These are phyloP conservation scores for Notarius quadriscutis DNA, from an alignment of 2,113 vertebrate genomes.

Conservation along the genomic window DNA sequence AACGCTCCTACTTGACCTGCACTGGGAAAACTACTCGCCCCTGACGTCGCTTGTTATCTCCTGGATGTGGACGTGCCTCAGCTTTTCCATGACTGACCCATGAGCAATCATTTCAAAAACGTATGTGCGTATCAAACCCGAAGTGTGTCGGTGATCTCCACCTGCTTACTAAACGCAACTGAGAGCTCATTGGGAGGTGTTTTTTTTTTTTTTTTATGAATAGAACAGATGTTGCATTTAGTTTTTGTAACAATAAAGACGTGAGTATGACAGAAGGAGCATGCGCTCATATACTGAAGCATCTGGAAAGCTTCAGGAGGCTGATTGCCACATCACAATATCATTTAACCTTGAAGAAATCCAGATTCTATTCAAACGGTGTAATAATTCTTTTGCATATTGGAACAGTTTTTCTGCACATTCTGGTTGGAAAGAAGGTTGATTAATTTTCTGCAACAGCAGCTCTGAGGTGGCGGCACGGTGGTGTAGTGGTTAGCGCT, in stretches of 20 bases:
- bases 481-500: no score
- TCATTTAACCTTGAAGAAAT: no score
- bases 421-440: neutral
- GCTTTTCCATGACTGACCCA: neutral
- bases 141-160: neutral
- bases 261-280: neutral
- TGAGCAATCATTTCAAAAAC: neutral
- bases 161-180: neutral
- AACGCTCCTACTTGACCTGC: neutral
- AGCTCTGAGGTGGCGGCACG: neutral
- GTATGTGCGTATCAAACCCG: neutral
- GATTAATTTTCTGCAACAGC: neutral
- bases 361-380: no score
- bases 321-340: neutral
- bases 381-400: neutral
- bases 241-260: neutral
- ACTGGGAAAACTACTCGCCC: neutral
- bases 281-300: neutral
- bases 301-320: conserved; percentile 5
- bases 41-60: neutral
- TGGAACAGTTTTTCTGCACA: neutral
- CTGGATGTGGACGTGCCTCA: neutral
- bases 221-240: neutral
- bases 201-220: neutral
- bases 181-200: neutral